Evolutionary conservation across 64 coral and sea anemone species (phyloP), one percentile per base, ranked within the genome.

Genomic region (Actinia tenebrosa): DNA sequence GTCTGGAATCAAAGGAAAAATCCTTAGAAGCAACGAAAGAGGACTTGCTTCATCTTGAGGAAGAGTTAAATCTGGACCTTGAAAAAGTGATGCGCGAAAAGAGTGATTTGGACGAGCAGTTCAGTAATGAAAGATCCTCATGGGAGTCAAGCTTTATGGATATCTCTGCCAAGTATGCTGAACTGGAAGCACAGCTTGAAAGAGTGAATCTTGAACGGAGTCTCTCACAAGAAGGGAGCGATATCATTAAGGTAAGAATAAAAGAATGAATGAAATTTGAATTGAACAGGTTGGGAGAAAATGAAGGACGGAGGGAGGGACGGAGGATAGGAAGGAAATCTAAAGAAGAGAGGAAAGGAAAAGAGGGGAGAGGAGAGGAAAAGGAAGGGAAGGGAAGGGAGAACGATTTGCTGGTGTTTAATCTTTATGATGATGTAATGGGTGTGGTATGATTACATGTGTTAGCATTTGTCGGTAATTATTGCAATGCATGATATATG

Each of bases 31-130:
- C 58, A 22, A 61, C 60, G 4, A 85, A 85, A 64, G 83, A 85
- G 50, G 83, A 85, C 25, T 7, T 85, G 5, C 10, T 42, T 15
- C 53, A 85, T 59, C 30, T 64, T 7, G 83, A 85, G 60, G 83
- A 85, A 64, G 83, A 85, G n/a, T 45, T 85, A 85, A 85, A 85
- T 19, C 83, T 85, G 2, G 83, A 85, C 17, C 83, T 85, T 16
- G 83, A 85, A 26, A 85, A 85, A 6, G 55, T 85, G 4, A 59
- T 85, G 19, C 50, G 53, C 3, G 83, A 85, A 30, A 85, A 85
- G 46, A 54, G 60, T 43, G 83, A 85, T 18, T 55, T 85, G 6
- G 83, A 58, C 16, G 83, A 85, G 10, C 53, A 54, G 44, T 60
- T 85, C 60, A 61, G 80, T 16, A 64, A 63, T 4, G 83, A 85